Evolutionary conservation across 2,888 invertebrate genomes (phyloP).

Genomic region (Steinernema carpocapsae): DNA sequence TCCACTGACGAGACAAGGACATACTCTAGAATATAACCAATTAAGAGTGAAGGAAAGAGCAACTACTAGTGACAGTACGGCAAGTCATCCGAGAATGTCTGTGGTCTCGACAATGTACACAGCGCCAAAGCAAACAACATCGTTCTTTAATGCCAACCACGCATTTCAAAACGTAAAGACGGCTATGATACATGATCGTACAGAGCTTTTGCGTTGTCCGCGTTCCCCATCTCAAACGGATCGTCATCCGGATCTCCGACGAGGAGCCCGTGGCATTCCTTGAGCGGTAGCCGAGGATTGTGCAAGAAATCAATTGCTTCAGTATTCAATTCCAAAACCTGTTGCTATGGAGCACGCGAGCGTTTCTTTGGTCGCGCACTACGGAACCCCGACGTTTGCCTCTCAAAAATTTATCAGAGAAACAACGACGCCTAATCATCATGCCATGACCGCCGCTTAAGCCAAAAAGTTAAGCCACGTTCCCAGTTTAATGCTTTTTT

Average conservation of each 20-base stretch:
- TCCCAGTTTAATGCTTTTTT: too few species aligned
- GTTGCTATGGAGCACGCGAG: conserved; percentile 25
- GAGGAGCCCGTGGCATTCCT: neutral
- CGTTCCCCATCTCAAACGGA: too few species aligned
- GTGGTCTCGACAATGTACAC: conserved; percentile 31
- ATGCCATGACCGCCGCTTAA: too few species aligned
- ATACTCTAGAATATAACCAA: conserved; percentile 8
- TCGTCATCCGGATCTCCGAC: too few species aligned
- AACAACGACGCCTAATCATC: too few species aligned
- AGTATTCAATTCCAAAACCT: conserved; percentile 11
- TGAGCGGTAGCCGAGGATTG: neutral
- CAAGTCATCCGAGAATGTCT: conserved; percentile 35
- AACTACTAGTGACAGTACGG: conserved; percentile 13
- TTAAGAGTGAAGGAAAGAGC: neutral
- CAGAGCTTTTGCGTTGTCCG: too few species aligned
- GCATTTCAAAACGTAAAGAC: neutral
- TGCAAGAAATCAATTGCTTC: conserved; percentile 27
- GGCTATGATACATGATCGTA: too few species aligned
- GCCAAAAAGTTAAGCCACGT: too few species aligned
- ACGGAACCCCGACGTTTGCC: neutral
- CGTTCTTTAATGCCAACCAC: neutral
- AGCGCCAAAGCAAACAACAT: conserved; percentile 25
- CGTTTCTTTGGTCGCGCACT: conserved; percentile 2
- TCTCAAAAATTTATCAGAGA: too few species aligned
- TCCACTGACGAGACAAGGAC: conserved; percentile 31